These are phyloP conservation scores for Hippocampus mohnikei DNA, from an alignment of 2,113 vertebrate species.

Conservation along the genomic window DNA sequence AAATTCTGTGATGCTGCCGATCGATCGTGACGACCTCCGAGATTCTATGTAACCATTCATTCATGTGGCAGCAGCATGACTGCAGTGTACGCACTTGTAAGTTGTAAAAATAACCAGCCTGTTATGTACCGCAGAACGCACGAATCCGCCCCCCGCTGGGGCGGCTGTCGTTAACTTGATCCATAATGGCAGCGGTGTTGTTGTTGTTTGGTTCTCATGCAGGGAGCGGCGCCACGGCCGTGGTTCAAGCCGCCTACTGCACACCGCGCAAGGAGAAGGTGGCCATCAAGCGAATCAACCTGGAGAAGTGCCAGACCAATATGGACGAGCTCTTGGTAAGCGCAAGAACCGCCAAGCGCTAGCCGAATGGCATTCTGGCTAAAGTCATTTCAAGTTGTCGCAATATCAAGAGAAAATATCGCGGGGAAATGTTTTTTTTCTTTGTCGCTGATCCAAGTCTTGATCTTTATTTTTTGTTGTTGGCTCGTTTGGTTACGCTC, in stretches of 20 bases:
- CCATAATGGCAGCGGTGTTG: not conserved
- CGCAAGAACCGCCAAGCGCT: not conserved
- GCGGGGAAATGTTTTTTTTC: too few species aligned
- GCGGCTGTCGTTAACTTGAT: not conserved
- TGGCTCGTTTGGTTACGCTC: too few species aligned
- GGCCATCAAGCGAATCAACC: slow-evolving; percentile 93
- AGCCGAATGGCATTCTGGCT: too few species aligned
- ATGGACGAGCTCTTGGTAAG: slow-evolving; percentile 96
- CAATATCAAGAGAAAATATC: too few species aligned
- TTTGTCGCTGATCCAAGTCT: too few species aligned
- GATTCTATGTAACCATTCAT: too few species aligned
- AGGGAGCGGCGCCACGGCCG: slow-evolving; percentile 79
- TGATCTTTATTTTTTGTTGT: too few species aligned
- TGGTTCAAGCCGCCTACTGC: slow-evolving; percentile 91
- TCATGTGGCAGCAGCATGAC: too few species aligned
- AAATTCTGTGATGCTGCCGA: too few species aligned
- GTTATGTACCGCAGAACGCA: not conserved
- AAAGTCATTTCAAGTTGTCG: not conserved
- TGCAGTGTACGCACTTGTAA: not conserved
- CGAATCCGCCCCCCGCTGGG: not conserved
- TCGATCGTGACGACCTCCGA: too few species aligned
- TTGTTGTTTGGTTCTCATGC: slow-evolving; percentile 17
- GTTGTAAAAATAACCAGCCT: not conserved
- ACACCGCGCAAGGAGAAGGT: slow-evolving; percentile 90
- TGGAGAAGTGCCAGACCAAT: slow-evolving; percentile 95